Percentiles rank a stretch among this genome's conserved stretches.
These are phyloP conservation scores for Conger conger DNA, from an alignment of 2,113 vertebrate species.

Conservation along the genomic window DNA sequence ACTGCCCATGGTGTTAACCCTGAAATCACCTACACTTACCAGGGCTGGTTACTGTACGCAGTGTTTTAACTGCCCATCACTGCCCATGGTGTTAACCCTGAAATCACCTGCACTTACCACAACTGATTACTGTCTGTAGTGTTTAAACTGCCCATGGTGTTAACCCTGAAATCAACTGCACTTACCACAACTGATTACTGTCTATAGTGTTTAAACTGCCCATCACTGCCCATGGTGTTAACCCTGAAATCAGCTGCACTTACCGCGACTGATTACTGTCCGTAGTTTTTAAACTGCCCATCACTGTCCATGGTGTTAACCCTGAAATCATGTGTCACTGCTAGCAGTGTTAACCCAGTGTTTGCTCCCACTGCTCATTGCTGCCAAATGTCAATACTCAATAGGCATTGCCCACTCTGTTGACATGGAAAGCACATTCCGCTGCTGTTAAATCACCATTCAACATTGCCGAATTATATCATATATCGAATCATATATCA, in stretches of 20 bases:
- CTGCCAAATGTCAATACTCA: no score
- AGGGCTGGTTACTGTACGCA: background rate
- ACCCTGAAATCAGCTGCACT: background rate
- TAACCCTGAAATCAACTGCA: background rate
- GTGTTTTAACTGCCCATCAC: background rate
- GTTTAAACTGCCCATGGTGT: no score
- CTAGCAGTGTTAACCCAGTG: no score
- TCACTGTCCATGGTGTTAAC: background rate
- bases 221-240: background rate
- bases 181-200: background rate
- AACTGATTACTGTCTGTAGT: no score
- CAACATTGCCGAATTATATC: no score
- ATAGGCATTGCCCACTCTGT: no score
- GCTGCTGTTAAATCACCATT: no score
- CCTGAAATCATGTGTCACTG: background rate
- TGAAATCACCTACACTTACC: background rate
- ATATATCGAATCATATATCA: background rate
- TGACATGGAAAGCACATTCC: no score
- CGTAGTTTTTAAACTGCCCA: background rate
- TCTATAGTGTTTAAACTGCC: background rate
- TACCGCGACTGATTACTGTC: no score
- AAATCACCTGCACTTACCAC: no score
- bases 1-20: no score
- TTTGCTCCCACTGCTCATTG: no score
- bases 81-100: background rate